Percentiles rank a stretch among this genome's conserved stretches.
Evolutionary conservation across 2,888 invertebrate genomes (phyloP).

Genomic region (Ophion obscuratus): DNA sequence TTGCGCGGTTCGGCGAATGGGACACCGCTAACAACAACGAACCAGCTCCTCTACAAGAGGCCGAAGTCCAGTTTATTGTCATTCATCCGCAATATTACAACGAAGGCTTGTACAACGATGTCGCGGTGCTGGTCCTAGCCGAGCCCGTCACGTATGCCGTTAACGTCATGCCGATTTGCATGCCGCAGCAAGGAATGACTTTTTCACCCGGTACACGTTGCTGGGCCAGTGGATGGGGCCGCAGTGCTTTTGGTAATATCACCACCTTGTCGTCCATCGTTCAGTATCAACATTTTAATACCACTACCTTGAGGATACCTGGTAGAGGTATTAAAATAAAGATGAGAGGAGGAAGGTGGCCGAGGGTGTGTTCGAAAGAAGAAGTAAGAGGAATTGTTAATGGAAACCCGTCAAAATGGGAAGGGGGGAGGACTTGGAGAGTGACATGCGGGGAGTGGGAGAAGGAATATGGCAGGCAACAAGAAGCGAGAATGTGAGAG

Average conservation of each 20-base stretch:
- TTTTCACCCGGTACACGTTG: conserved; percentile 86
- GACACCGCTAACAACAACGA: conserved; percentile 90
- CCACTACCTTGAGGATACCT: not conserved
- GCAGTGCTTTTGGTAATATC: conserved; percentile 87
- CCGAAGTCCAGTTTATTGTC: conserved; percentile 86
- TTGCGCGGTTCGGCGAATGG: conserved; percentile 91
- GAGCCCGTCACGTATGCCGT: conserved; percentile 86
- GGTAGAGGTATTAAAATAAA: too few relatives aligned
- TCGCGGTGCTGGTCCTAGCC: conserved; percentile 90
- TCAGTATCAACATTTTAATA: not conserved
- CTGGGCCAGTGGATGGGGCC: conserved; percentile 91
- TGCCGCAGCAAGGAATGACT: conserved; percentile 85
- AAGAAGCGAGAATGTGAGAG: too few relatives aligned
- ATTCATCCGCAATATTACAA: conserved; percentile 88
- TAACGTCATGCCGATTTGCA: conserved; percentile 89
- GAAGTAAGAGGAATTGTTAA: too few relatives aligned
- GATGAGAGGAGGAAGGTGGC: too few relatives aligned
- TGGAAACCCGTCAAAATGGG: too few relatives aligned
- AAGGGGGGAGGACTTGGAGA: too few relatives aligned
- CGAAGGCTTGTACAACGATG: conserved; percentile 90
- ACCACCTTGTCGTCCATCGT: not conserved
- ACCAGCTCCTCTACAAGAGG: conserved; percentile 88
- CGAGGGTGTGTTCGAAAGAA: too few relatives aligned
- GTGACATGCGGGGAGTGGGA: too few relatives aligned
- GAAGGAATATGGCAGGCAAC: too few relatives aligned